Percentiles rank a stretch among this genome's conserved stretches.
These are phyloP conservation scores for Xestia c-nigrum DNA, from an alignment of 2,888 invertebrate genomes.

Conservation along the genomic window DNA sequence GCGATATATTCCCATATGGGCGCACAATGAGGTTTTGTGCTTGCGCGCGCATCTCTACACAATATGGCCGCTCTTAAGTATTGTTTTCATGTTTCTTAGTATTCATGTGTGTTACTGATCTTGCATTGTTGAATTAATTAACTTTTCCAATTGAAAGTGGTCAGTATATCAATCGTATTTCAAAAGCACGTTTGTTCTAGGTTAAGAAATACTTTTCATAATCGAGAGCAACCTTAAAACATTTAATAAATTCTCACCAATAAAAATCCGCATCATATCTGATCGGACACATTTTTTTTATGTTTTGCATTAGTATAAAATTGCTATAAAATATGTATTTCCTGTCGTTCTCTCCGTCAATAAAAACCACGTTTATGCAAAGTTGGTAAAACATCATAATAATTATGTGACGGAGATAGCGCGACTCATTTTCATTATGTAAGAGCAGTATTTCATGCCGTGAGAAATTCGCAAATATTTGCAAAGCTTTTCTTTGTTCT, in stretches of 20 bases:
- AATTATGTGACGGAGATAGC: constrained; percentile 37
- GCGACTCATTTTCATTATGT: constrained; percentile 60
- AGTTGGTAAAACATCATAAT: constrained; percentile 48
- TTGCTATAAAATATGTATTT: constrained; percentile 63
- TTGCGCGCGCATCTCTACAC: constrained; percentile 74
- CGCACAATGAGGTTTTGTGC: constrained; percentile 86
- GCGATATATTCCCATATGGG: constrained; percentile 89
- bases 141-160: constrained; percentile 45
- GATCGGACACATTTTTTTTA: constrained; percentile 43
- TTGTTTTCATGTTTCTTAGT: constrained; percentile 79
- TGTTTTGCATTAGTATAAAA: constrained; percentile 59
- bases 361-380: constrained; percentile 64
- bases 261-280: constrained; percentile 45
- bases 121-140: constrained; percentile 59
- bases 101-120: constrained; percentile 57
- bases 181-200: constrained; percentile 1
- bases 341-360: constrained; percentile 54
- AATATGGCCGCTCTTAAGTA: constrained; percentile 76
- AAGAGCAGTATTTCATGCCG: constrained; percentile 63
- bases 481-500: constrained; percentile 78
- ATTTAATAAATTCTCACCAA: constrained; percentile 45
- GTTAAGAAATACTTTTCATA: constrained; percentile 24
- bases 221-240: constrained; percentile 27
- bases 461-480: constrained; percentile 86
- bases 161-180: not conserved